Base-by-base conservation (phyloP, 2,113 vertebrate genomes). In the Tragelaphus buxtoni region DNA sequence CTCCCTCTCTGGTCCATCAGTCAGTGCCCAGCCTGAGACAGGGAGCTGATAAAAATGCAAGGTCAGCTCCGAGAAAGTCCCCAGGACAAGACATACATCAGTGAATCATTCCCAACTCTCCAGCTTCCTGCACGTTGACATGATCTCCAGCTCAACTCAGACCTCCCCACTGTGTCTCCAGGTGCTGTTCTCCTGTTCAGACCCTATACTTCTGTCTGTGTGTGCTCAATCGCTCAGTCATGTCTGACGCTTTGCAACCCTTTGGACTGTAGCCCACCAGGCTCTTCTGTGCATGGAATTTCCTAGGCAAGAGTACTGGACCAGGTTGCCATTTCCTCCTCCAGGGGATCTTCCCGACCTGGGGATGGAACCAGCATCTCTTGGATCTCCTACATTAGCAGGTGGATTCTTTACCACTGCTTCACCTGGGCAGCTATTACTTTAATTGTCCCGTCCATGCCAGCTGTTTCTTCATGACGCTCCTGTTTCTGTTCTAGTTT, bases 81-180 rank as follows among this genome's bases (percentile, higher is more conserved):
- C 42, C 32, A 1, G 53, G 58, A 24, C 1, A 2, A 60, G 65
- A 8, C 11, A 42, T 8, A 4, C 35, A 0, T 30, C 3, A 3
- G 2, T 3, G 4, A 39, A 7, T 28, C 45, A 2, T 20, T 16
- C 26, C 0, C 24, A 47, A 0, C 1, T 22, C 9, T 13, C 30
- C 56, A 18, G 8, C 42, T 17, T 14, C 42, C 58, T 3, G 20
- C 18, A 22, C 0, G 5, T 30, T 32, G 42, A 2, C 9, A 4
- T 35, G 18, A 39, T 47, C 39, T 47, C 5, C 35, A 12, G 0
- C 14, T 2, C 39, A 28, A 26, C 20, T 26, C 22, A n/a, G 1
- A 4, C 12, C 24, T 72, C 3, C 22, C 14, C 0, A 1, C 28
- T 7, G 14, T 11, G 20, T 47, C 45, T 55, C 9, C 14, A 7